These are phyloP conservation scores for Orcinus orca DNA, from an alignment of 2,113 vertebrate species.

Conservation along the genomic window DNA sequence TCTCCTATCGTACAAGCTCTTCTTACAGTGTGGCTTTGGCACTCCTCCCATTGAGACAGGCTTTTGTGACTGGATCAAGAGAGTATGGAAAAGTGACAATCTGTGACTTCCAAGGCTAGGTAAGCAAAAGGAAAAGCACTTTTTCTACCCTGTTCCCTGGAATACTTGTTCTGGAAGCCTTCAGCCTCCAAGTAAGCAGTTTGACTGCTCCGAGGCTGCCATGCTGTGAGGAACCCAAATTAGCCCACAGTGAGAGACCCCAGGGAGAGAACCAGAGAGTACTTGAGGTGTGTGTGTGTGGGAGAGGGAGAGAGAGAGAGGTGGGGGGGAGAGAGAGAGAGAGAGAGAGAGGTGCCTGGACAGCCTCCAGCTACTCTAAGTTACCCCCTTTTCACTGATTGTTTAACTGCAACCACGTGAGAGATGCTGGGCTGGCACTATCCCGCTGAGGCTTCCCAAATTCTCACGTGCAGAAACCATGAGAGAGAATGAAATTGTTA, in stretches of 20 bases:
- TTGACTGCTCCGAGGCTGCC: neutral
- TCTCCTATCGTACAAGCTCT: neutral
- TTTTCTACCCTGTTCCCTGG: neutral
- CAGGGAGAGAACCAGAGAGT: neutral
- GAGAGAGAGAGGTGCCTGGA: accelerated
- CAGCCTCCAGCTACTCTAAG: neutral
- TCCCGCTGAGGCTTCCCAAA: neutral
- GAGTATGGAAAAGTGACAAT: neutral
- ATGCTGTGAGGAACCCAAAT: neutral
- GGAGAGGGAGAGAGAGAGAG: neutral
- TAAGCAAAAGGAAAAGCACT: neutral
- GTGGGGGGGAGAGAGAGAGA: no score
- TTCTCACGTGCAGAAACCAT: neutral
- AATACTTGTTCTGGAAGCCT: neutral
- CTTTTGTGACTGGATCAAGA: neutral
- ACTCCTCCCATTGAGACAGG: neutral
- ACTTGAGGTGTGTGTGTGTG: no score
- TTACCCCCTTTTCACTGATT: neutral
- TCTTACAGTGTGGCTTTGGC: neutral
- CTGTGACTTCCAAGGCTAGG: neutral
- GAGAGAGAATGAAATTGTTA: neutral
- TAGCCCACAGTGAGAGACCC: neutral
- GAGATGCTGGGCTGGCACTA: neutral
- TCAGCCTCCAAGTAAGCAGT: neutral
- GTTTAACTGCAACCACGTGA: neutral